These are phyloP conservation scores for Spilosoma lubricipeda DNA, from an alignment of 2,888 invertebrate genomes.

Conservation along the genomic window DNA sequence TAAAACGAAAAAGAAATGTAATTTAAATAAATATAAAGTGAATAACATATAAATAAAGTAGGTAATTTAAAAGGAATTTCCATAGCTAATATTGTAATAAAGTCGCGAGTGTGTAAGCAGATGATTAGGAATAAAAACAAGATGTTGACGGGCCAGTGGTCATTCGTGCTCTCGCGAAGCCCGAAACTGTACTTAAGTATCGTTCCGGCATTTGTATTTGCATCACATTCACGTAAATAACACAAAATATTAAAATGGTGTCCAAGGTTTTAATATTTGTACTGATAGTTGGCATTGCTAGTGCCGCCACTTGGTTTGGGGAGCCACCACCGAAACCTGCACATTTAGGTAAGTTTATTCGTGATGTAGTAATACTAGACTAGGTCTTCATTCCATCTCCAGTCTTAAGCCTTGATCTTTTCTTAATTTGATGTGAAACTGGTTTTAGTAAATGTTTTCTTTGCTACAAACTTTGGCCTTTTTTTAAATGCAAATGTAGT, in stretches of 20 bases:
- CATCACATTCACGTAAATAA: slow-evolving; percentile 16
- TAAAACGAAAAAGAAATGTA: too few relatives aligned
- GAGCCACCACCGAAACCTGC: slow-evolving; percentile 63
- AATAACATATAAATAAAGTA: not conserved
- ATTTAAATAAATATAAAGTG: too few relatives aligned
- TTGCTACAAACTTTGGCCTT: not conserved
- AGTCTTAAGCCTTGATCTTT: not conserved
- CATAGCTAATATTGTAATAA: slow-evolving; percentile 7
- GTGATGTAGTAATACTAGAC: not conserved
- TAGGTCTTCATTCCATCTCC: not conserved
- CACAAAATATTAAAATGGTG: slow-evolving; percentile 59
- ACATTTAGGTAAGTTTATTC: slow-evolving; percentile 66
- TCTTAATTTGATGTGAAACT: not conserved
- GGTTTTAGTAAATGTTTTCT: not conserved
- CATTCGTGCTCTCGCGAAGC: slow-evolving; percentile 63
- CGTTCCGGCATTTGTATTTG: slow-evolving; percentile 28
- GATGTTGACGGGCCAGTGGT: slow-evolving; percentile 46
- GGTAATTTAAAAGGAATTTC: not conserved
- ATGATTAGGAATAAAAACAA: slow-evolving; percentile 74
- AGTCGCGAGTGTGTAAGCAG: slow-evolving; percentile 58
- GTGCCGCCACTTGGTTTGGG: slow-evolving; percentile 67
- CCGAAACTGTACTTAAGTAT: slow-evolving; percentile 46
- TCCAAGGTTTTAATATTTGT: slow-evolving; percentile 65
- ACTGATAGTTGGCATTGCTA: slow-evolving; percentile 62
- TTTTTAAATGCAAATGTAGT: too few relatives aligned